A percentile compares a stretch with the other conserved stretches of the same genome.
phyloP scores from a whole-genome alignment of 1,140 invertebrate species.

The Formica exsecta region DNA sequence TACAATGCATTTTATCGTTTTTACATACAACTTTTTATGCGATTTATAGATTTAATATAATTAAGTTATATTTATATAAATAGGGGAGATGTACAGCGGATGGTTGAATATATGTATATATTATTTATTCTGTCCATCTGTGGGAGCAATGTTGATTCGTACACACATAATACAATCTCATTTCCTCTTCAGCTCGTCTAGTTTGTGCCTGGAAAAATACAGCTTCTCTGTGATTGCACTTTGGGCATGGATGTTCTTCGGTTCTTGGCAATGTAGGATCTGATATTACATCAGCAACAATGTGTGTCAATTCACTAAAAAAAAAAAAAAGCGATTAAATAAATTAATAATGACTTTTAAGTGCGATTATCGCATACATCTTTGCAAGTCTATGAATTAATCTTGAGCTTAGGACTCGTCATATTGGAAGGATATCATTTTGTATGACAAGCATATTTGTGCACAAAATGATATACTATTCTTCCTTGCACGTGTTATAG shows the following conservation, averaged over 20 bases:
- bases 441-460: conserved; percentile 15
- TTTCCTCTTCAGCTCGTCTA: conserved; percentile 98
- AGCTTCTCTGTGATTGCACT: conserved; percentile 96
- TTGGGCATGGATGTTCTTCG: conserved; percentile 99
- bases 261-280: conserved; percentile 99
- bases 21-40: neutral
- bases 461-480: conserved; percentile 42
- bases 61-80: neutral
- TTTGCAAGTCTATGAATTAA: neutral
- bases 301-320: conserved; percentile 97
- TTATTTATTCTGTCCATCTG: conserved; percentile 97
- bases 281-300: conserved; percentile 98
- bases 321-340: conserved; percentile 1
- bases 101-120: conserved; percentile 24
- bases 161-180: conserved; percentile 99
- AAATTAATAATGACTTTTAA: neutral
- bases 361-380: neutral
- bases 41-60: neutral
- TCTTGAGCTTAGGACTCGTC: neutral
- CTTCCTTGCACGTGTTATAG: neutral
- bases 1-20: neutral
- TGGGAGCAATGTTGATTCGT: conserved; percentile 97
- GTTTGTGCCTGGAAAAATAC: conserved; percentile 98
- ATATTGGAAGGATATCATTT: conserved; percentile 22
- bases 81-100: neutral